Evolutionary conservation across 1,140 invertebrate species (phyloP), one percentile per base, ranked within the genome.

Genomic region (Daktulosphaira vitifoliae): DNA sequence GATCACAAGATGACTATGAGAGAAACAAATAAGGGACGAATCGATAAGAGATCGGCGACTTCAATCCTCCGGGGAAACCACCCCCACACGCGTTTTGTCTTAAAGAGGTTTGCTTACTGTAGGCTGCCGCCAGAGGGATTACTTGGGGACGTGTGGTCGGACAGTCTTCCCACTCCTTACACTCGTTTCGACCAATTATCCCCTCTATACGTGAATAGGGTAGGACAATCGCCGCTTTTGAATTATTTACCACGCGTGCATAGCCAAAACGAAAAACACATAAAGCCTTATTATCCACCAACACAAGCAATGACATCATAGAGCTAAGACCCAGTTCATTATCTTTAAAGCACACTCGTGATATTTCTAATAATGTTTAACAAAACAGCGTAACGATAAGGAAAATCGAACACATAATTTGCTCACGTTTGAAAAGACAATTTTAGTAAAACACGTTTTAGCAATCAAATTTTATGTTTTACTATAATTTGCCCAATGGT

Each of bases 1-100:
- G n/a, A 37, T 2, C 15, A 26, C 26, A 29, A 53, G 2, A 5
- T 39, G 42, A 33, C 29, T 6, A 33, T 11, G 29, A 11, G 5
- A 11, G 29, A 62, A 62, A 62, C 56, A 48, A 62, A 62, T 62
- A 62, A 62, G 56, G 56, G 56, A 44, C 42, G 56, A 62, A 62
- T 62, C 56, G 56, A 62, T 62, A 62, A 62, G 56, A 62, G 56
- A 62, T 62, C 56, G 52, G 56, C 42, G 42, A 48, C 56, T 62
- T 29, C 42, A 62, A 62, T 48, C 26, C 56, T 62, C 56, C 2
- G 11, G 54, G 42, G 54, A 48, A 29, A 22, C 42, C 25, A 23
- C 18, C 56, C 25, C 25, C 42, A 39, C 56, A 6, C 42, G 42
- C 42, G 39, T 39, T 33, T 62, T 62, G 56, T 62, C 56, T 62